These are phyloP conservation scores for Silurus lanzhouensis DNA, from an alignment of 2,797 vertebrate genomes.

Conservation along the genomic window DNA sequence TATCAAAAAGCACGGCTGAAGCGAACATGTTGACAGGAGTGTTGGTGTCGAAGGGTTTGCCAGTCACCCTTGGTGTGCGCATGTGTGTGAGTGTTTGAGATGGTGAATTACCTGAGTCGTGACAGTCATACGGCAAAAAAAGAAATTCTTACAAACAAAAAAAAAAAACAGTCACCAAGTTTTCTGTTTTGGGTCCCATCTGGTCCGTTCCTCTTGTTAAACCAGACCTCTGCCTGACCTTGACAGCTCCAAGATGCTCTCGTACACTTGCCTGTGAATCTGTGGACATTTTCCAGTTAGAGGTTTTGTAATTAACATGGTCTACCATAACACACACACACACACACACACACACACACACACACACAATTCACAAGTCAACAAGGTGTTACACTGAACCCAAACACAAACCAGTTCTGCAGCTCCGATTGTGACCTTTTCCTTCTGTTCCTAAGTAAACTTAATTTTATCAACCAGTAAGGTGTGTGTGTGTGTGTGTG, in stretches of 20 bases:
- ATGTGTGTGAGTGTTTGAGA: not conserved
- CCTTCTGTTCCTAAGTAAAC: conserved; percentile 17
- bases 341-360: not conserved
- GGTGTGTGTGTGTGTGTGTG: conserved; percentile 5
- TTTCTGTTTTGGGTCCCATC: not conserved
- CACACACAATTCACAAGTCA: not conserved
- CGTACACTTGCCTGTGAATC: conserved; percentile 37
- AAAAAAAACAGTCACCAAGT: not conserved
- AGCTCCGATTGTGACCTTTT: not conserved
- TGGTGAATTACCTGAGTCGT: too few species aligned
- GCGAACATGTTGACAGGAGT: not conserved
- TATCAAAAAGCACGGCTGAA: not conserved
- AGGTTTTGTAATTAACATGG: conserved; percentile 16
- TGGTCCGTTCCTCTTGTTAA: conserved; percentile 4
- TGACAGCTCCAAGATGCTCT: conserved; percentile 36
- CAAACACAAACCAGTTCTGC: conserved; percentile 26
- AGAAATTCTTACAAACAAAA: not conserved
- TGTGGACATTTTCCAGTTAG: conserved; percentile 44
- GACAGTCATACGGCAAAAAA: not conserved
- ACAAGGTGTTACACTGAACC: not conserved
- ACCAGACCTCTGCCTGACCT: conserved; percentile 39
- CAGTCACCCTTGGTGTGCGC: not conserved
- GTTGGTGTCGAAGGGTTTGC: not conserved
- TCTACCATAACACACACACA: not conserved
- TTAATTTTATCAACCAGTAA: conserved; percentile 9